Base-by-base conservation (phyloP, 2,113 vertebrate species). In the Chamaetylas fuelleborni region DNA sequence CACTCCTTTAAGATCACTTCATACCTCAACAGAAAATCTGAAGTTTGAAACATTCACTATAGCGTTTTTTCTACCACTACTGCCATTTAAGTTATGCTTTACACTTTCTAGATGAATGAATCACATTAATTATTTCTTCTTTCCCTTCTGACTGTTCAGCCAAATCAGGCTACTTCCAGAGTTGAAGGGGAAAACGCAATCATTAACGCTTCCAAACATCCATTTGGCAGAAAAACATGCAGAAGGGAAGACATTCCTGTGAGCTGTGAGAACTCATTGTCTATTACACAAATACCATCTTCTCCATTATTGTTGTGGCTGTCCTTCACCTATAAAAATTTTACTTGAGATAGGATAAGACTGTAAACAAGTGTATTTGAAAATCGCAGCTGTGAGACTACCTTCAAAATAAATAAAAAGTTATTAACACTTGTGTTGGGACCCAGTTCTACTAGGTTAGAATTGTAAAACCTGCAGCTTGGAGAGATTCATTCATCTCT, bases 151-250 rank as follows among this genome's bases (percentile, higher is more conserved):
- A 91, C 72, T 90, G n/a, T 74, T 93, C 92, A 92, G 84, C 48
- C 90, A 97, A 94, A 96, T 95, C 83, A 97, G 50, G 77, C 64
- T 91, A 78, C 61, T 96, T 95, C 71, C 56, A 96, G 81, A 96
- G 83, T 19, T 93, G 60, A 96, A 90, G 73, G 81, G 76, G 29
- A 93, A 97, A 91, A 90, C 3, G 1, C 72, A 94, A 95, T 88
- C 93, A 94, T 81, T 95, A 96, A 95, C 22, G 53, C 74, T 96
- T 96, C 78, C 82, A 96, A 97, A 96, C 65, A 93, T 62, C 31
- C 81, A 47, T 82, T 84, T 73, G 54, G 83, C 40, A 96, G 91
- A 90, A 87, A 54, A 92, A 38, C 5, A 22, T 1, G 14, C 15
- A 5, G 47, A 82, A n/a, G 8, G 48, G 33, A 93, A 69, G 65